Evolutionary conservation across 2,888 invertebrate species (phyloP).

Genomic region (Leucophora obtusa): DNA sequence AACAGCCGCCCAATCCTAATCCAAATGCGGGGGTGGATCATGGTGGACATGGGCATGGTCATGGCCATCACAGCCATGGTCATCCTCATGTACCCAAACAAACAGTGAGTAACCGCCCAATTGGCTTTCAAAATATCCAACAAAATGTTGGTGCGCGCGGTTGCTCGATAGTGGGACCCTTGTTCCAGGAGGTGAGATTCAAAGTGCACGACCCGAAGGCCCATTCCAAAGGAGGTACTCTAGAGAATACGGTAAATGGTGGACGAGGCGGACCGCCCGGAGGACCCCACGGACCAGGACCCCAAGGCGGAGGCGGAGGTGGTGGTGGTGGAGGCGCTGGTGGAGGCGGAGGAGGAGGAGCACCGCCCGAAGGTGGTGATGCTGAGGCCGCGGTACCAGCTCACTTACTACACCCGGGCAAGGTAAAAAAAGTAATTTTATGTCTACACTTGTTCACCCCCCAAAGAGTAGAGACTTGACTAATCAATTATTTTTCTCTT

Average conservation of each 20-base stretch:
- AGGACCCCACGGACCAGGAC: slow-evolving; percentile 80
- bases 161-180: slow-evolving; percentile 83
- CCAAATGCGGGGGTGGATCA: slow-evolving; percentile 80
- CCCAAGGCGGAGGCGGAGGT: slow-evolving; percentile 74
- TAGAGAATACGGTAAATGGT: slow-evolving; percentile 94
- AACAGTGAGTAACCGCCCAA: slow-evolving; percentile 80
- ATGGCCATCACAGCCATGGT: slow-evolving; percentile 79
- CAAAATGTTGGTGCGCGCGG: slow-evolving; percentile 80
- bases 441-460: slow-evolving; percentile 63
- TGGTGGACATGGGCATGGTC: slow-evolving; percentile 79
- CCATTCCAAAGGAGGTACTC: slow-evolving; percentile 93
- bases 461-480: slow-evolving; percentile 51
- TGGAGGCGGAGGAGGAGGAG: slow-evolving; percentile 74
- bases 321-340: slow-evolving; percentile 74
- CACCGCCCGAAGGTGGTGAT: slow-evolving; percentile 79
- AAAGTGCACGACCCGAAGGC: slow-evolving; percentile 96
- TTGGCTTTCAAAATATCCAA: slow-evolving; percentile 80
- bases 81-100: slow-evolving; percentile 80
- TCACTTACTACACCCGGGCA: slow-evolving; percentile 91
- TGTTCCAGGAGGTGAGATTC: slow-evolving; percentile 95
- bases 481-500: slow-evolving; percentile 56
- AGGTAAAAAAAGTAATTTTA: slow-evolving; percentile 80
- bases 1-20: slow-evolving; percentile 90
- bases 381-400: slow-evolving; percentile 80
- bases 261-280: slow-evolving; percentile 83